Conservation (phyloP, 2,113 vertebrate species). For the Choloepus hoffmanni region DNA sequence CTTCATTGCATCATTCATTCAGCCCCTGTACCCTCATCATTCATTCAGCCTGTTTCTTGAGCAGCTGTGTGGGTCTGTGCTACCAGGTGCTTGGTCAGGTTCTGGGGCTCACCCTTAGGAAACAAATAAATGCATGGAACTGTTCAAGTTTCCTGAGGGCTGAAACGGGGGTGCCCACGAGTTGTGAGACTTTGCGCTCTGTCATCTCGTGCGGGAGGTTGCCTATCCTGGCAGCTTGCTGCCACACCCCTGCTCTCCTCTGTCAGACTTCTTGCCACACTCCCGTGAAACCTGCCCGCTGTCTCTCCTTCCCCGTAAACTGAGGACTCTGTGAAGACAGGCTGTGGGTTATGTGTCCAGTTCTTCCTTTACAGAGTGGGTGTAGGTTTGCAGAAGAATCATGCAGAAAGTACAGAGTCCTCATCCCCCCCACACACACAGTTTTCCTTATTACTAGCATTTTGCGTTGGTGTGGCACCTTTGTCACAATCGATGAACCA, state of each 20-base stretch:
- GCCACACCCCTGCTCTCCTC: fast-evolving
- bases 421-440: no score
- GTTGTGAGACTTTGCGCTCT: background rate
- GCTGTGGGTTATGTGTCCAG: background rate
- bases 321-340: background rate
- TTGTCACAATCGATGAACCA: no score
- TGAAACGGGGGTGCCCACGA: fast-evolving
- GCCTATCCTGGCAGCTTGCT: fast-evolving
- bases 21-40: no score
- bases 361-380: no score
- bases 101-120: background rate
- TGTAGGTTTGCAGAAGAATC: no score
- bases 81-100: background rate
- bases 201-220: fast-evolving
- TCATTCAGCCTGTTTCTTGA: background rate
- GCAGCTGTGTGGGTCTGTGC: fast-evolving
- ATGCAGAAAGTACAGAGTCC: no score
- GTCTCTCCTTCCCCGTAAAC: background rate
- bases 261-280: fast-evolving
- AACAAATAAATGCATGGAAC: fast-evolving
- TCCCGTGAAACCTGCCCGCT: no score
- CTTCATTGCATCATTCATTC: no score
- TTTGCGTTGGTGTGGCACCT: no score
- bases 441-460: no score
- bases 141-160: background rate